A percentile compares a stretch with the other conserved stretches of the same genome.
These are phyloP conservation scores for Leptinotarsa peninsularis DNA, from an alignment of 2,888 invertebrate genomes.

Conservation along the genomic window DNA sequence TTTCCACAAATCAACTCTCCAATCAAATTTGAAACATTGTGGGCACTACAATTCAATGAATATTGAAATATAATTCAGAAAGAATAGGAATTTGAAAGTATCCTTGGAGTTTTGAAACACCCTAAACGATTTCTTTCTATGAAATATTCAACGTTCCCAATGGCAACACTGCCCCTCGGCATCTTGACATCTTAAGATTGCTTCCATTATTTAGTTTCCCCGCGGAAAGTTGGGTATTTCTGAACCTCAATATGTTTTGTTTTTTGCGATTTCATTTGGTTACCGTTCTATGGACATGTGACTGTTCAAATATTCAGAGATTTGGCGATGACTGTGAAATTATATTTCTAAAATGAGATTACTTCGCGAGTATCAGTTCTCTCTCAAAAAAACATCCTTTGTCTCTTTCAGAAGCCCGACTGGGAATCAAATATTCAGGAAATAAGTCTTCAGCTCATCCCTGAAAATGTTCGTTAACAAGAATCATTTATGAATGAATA, in stretches of 20 bases:
- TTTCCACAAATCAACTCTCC: neutral
- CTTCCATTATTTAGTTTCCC: conserved; percentile 14
- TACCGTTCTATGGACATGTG: neutral
- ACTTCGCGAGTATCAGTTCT: no score
- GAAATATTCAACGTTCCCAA: neutral
- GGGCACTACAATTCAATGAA: neutral
- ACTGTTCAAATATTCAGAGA: neutral
- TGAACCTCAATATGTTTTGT: neutral
- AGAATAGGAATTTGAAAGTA: neutral
- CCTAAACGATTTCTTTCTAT: neutral
- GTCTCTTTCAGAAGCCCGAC: no score
- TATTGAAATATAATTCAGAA: neutral
- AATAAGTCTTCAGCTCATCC: no score
- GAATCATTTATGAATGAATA: no score
- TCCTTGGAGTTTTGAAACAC: neutral
- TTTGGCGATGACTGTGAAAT: no score
- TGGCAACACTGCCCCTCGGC: conserved; percentile 11
- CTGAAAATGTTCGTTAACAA: no score
- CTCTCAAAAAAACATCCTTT: no score
- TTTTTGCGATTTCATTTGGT: neutral
- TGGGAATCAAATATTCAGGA: no score
- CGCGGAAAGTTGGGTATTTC: conserved; percentile 2
- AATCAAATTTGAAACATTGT: neutral
- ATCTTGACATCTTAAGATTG: conserved; percentile 13
- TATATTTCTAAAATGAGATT: no score